Evolutionary conservation across 2,797 vertebrate genomes (phyloP).

Genomic region (Nothura maculosa): DNA sequence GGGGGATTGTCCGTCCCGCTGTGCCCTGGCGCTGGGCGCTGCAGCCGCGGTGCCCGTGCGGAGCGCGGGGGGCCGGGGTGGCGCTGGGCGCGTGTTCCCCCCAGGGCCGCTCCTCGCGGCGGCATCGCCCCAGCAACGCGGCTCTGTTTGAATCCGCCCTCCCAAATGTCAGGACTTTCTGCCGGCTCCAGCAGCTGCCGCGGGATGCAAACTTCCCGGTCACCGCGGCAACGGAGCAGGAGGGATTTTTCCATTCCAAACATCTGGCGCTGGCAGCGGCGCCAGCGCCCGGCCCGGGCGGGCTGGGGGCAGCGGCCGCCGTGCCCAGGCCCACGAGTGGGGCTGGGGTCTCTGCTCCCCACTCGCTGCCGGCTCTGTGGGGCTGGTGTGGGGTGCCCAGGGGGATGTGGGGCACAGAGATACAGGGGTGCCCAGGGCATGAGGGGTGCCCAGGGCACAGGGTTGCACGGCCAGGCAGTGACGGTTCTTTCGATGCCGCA

Average conservation of each 20-base stretch:
- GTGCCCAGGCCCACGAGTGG: not conserved
- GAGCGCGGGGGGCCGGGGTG: too few species aligned
- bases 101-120: not conserved
- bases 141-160: constrained; percentile 68
- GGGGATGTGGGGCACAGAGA: too few species aligned
- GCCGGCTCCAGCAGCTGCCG: not conserved
- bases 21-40: too few species aligned
- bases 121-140: constrained; percentile 40
- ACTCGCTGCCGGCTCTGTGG: not conserved
- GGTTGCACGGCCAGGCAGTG: too few species aligned
- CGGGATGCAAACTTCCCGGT: constrained; percentile 71
- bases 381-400: not conserved
- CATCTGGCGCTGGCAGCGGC: constrained; percentile 31
- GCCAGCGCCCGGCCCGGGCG: not conserved
- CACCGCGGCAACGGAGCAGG: constrained; percentile 40
- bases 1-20: too few species aligned
- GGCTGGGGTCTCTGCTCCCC: not conserved
- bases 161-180: constrained; percentile 51
- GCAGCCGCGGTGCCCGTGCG: too few species aligned
- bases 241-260: constrained; percentile 37
- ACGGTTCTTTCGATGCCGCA: too few species aligned
- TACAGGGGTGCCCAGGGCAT: too few species aligned
- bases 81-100: too few species aligned
- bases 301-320: not conserved
- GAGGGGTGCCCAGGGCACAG: too few species aligned